Conservation (phyloP, 2,888 invertebrate genomes). For the Trichogramma dendrolimi region DNA sequence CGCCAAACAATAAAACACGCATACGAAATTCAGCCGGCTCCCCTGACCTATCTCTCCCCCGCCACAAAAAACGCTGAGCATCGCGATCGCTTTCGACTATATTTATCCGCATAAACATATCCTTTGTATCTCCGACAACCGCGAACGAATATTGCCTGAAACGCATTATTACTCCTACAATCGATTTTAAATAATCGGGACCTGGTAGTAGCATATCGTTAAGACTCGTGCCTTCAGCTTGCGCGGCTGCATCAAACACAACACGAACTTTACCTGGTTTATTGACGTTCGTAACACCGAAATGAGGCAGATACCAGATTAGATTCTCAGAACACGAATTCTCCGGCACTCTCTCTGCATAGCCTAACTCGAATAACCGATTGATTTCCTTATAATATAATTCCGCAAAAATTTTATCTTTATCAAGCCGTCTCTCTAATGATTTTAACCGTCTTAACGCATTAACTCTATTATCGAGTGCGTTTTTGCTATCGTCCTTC, state of each 20-base stretch:
- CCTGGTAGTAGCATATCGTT: too few relatives aligned
- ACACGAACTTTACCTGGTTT: too few relatives aligned
- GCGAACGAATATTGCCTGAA: too few relatives aligned
- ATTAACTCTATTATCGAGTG: background rate
- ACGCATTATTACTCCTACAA: too few relatives aligned
- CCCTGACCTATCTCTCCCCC: background rate
- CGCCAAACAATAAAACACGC: constrained; percentile 1
- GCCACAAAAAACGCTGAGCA: too few relatives aligned
- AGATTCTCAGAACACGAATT: background rate
- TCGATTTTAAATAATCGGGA: too few relatives aligned
- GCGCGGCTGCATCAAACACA: too few relatives aligned
- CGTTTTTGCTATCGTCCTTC: background rate
- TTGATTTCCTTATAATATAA: constrained; percentile 5
- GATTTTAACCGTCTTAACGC: background rate
- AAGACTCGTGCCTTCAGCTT: too few relatives aligned
- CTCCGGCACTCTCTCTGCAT: background rate
- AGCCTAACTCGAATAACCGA: background rate
- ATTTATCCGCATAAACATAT: too few relatives aligned
- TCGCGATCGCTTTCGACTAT: too few relatives aligned
- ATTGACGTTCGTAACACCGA: background rate
- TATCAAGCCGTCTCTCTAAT: constrained; percentile 3
- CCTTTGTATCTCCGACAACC: too few relatives aligned
- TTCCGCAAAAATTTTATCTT: background rate
- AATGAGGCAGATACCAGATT: constrained; percentile 12
- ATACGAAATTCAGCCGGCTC: constrained; percentile 3